Evolutionary conservation across 2,888 invertebrate genomes (phyloP).

Genomic region (Drosophila mulleri): DNA sequence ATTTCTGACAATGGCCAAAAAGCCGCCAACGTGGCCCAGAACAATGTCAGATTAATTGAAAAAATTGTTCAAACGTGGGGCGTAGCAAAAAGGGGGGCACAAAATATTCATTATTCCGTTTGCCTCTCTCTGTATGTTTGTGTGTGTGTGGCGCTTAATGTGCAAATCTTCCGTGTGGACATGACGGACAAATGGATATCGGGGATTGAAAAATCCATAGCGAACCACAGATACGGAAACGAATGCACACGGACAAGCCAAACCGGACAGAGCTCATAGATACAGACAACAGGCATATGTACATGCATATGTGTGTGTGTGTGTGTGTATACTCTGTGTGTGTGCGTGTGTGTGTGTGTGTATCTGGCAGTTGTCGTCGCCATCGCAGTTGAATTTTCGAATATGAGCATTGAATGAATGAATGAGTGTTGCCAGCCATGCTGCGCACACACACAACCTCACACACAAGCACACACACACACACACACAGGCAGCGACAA

Average conservation of each 20-base stretch:
- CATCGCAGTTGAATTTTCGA: constrained; percentile 77
- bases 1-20: constrained; percentile 48
- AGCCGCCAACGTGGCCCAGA: constrained; percentile 58
- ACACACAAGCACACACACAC: constrained; percentile 16
- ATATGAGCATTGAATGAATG: constrained; percentile 69
- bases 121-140: constrained; percentile 33
- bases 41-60: constrained; percentile 77
- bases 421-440: constrained; percentile 34
- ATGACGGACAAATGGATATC: constrained; percentile 81
- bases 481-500: constrained; percentile 59
- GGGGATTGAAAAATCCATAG: constrained; percentile 83
- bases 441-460: constrained; percentile 13
- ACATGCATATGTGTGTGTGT: constrained; percentile 16
- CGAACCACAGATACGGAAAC: constrained; percentile 76
- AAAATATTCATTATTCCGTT: constrained; percentile 84
- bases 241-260: constrained; percentile 46
- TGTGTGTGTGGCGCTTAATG: constrained; percentile 72
- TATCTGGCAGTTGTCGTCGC: constrained; percentile 65
- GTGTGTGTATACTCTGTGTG: constrained; percentile 15
- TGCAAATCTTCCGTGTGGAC: constrained; percentile 83
- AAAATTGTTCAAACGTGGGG: constrained; percentile 53
- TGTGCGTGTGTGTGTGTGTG: constrained; percentile 18
- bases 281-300: constrained; percentile 48
- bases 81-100: not conserved
- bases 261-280: constrained; percentile 50